These are phyloP conservation scores for Episyrphus balteatus DNA, from an alignment of 1,140 invertebrate genomes.

Conservation along the genomic window DNA sequence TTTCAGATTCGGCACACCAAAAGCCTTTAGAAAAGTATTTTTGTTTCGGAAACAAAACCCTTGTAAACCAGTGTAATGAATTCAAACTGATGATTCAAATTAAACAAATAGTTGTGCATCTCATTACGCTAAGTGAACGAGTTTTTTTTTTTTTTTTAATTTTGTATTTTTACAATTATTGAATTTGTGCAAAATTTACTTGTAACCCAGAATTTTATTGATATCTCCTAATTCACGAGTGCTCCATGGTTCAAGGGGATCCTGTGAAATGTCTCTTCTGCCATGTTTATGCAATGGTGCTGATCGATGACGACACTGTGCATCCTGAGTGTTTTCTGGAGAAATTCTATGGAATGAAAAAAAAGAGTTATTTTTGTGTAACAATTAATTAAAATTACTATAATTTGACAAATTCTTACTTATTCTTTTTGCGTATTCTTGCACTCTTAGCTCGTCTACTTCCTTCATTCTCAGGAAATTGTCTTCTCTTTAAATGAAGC, in stretches of 20 bases:
- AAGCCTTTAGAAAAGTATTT: too few relatives aligned
- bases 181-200: too few relatives aligned
- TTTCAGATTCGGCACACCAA: too few relatives aligned
- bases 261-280: constrained; percentile 38
- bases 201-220: constrained; percentile 50
- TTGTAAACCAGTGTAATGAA: too few relatives aligned
- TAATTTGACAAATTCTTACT: constrained; percentile 16
- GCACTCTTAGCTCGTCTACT: constrained; percentile 28
- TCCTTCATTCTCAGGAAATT: constrained; percentile 27
- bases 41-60: too few relatives aligned
- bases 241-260: constrained; percentile 62
- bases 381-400: background rate
- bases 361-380: background rate
- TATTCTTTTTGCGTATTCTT: constrained; percentile 24
- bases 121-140: too few relatives aligned
- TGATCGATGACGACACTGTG: constrained; percentile 16
- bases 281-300: constrained; percentile 23
- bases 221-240: constrained; percentile 57
- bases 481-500: constrained; percentile 30
- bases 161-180: too few relatives aligned
- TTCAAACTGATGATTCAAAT: too few relatives aligned
- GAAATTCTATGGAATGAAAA: constrained; percentile 35
- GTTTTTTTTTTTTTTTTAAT: too few relatives aligned
- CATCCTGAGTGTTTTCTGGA: constrained; percentile 13
- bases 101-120: too few relatives aligned